phyloP scores from a whole-genome alignment of 2,888 invertebrate genomes.

The Hanleya hanleyi region DNA sequence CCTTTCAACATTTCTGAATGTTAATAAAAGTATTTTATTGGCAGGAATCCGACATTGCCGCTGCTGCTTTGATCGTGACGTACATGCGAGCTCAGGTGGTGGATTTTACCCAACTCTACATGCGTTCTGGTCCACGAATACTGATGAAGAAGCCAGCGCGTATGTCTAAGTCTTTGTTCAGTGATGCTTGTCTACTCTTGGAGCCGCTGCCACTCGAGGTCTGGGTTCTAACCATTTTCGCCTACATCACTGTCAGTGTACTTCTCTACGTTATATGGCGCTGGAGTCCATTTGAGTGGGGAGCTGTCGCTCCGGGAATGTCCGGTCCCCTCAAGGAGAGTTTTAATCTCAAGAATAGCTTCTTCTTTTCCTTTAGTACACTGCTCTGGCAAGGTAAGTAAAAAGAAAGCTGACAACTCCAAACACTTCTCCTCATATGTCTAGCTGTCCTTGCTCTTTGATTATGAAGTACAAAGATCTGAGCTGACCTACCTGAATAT shows the following conservation, averaged over 20 bases:
- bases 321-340: slow-evolving; percentile 20
- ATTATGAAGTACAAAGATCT: too few species aligned
- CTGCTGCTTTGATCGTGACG: slow-evolving; percentile 33
- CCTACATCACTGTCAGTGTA: background rate
- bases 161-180: background rate
- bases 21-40: background rate
- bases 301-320: background rate
- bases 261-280: background rate
- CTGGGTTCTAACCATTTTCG: background rate
- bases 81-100: slow-evolving; percentile 29
- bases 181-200: background rate
- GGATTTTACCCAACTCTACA: slow-evolving; percentile 38
- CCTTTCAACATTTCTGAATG: too few species aligned
- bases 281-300: slow-evolving; percentile 4
- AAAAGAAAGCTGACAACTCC: too few species aligned
- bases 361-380: slow-evolving; percentile 40
- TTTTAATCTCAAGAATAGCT: slow-evolving; percentile 40
- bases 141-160: slow-evolving; percentile 38
- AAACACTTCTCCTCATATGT: too few species aligned
- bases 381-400: slow-evolving; percentile 45
- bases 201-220: background rate
- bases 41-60: slow-evolving; percentile 7
- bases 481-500: too few species aligned
- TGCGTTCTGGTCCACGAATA: slow-evolving; percentile 36
- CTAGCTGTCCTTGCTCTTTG: too few species aligned